Evolutionary conservation across 2,113 vertebrate species (phyloP), one percentile per base, ranked within the genome.

Genomic region (Ptychochromis oligacanthus): DNA sequence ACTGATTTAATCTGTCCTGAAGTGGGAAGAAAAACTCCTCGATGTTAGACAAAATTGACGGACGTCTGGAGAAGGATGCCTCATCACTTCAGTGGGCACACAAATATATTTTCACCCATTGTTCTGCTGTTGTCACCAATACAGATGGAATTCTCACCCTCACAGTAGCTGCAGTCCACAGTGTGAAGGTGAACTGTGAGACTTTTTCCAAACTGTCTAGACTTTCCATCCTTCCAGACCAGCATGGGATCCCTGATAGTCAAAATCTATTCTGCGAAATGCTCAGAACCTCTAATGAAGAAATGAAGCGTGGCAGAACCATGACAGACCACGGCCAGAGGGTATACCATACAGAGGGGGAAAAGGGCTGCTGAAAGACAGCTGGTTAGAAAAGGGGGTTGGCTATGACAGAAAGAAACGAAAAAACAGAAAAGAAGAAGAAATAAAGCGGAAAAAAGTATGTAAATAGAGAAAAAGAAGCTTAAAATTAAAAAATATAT

Each of bases 231-330:
- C 85, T 64, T 65, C 67, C 65, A 67, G 38, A 87, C 59, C 85
- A 78, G 85, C 89, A 83, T 88, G 82, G 82, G 77, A 88, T 89
- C 80, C 67, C 84, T 22, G 85, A 92, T 81, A 86, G 88, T 58
- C 58, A 80, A 88, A 91, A 91, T 84, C 82, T 84, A 89, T 89
- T 90, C 77, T 83, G 61, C 18, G 10, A 81, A 89, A 86, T 72
- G 82, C 77, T 88, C 81, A 85, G 88, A 90, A 92, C 62, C 77
- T 43, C 67, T 87, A 92, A 94, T 90, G 91, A 92, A 82, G 88
- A 91, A 94, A 92, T 89, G 85, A 93, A 88, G 90, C 92, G 75
- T 92, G 85, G 77, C 76, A 79, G 81, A 91, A 87, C 15, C 89
- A 78, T 93, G 91, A 92, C 91, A 20, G 86, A 65, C 72, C 64